phyloP scores from a whole-genome alignment of 2,888 invertebrate genomes.

The Octodonta nipae region DNA sequence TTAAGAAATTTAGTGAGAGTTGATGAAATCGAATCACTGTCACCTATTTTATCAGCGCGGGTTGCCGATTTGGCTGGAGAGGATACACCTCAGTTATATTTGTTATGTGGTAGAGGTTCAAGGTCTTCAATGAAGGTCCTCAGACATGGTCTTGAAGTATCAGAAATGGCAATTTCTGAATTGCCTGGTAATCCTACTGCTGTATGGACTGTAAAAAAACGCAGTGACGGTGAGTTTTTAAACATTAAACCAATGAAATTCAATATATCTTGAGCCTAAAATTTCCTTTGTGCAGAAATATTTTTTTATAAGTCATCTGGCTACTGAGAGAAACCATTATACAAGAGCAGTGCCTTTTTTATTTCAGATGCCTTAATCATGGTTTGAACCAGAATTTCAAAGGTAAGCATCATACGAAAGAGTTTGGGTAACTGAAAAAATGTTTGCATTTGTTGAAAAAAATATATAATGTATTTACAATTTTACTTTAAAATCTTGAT shows the following conservation, averaged over 20 bases:
- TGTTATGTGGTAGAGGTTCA: slow-evolving; percentile 90
- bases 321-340: no score
- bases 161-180: slow-evolving; percentile 99
- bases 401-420: no score
- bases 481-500: no score
- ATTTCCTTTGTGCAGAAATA: no score
- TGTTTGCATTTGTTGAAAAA: no score
- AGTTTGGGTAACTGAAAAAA: no score
- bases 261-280: background rate
- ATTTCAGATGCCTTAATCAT: slow-evolving; percentile 1
- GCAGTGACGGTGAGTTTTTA: slow-evolving; percentile 79
- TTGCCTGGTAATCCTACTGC: slow-evolving; percentile 98
- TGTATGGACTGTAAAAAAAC: slow-evolving; percentile 96
- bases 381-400: no score
- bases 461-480: no score
- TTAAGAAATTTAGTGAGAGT: slow-evolving; percentile 89
- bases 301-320: no score
- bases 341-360: background rate
- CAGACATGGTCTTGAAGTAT: slow-evolving; percentile 93
- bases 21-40: slow-evolving; percentile 91
- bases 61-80: slow-evolving; percentile 91
- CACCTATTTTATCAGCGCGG: slow-evolving; percentile 73
- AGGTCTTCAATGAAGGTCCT: slow-evolving; percentile 85
- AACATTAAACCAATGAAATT: background rate
- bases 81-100: slow-evolving; percentile 95